Evolutionary conservation across 2,113 vertebrate species (phyloP).

Genomic region (Panthera tigris): DNA sequence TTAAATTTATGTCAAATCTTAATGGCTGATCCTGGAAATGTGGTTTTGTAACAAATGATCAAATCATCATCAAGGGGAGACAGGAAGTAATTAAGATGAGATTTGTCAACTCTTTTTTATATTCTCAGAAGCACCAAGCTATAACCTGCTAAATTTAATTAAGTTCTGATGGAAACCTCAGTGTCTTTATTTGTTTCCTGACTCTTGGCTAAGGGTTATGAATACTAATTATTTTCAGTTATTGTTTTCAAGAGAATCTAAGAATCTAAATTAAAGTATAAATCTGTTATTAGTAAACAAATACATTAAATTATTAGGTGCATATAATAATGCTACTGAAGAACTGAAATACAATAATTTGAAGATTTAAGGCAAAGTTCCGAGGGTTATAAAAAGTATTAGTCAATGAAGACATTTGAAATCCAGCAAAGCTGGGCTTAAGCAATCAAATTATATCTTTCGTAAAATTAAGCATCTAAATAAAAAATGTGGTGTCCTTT

Average conservation of each 20-base stretch:
- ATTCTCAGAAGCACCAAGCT: neutral
- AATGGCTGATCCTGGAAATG: slow-evolving; percentile 31
- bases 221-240: slow-evolving; percentile 31
- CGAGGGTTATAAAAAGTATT: slow-evolving; percentile 8
- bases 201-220: neutral
- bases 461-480: slow-evolving; percentile 27
- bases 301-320: slow-evolving; percentile 23
- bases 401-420: slow-evolving; percentile 37
- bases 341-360: neutral
- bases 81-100: slow-evolving; percentile 33
- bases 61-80: neutral
- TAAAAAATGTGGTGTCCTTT: slow-evolving; percentile 25
- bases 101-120: neutral
- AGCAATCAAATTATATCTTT: slow-evolving; percentile 2
- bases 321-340: neutral
- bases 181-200: slow-evolving; percentile 53
- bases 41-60: slow-evolving; percentile 20
- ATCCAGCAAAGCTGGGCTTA: neutral
- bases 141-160: slow-evolving; percentile 40
- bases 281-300: slow-evolving; percentile 31
- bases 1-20: slow-evolving; percentile 15
- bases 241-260: slow-evolving; percentile 45
- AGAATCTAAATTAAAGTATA: neutral
- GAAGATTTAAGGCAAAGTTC: neutral
- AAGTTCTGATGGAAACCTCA: slow-evolving; percentile 45